phyloP scores from a whole-genome alignment of 2,888 invertebrate species.

The Melolontha melolontha region DNA sequence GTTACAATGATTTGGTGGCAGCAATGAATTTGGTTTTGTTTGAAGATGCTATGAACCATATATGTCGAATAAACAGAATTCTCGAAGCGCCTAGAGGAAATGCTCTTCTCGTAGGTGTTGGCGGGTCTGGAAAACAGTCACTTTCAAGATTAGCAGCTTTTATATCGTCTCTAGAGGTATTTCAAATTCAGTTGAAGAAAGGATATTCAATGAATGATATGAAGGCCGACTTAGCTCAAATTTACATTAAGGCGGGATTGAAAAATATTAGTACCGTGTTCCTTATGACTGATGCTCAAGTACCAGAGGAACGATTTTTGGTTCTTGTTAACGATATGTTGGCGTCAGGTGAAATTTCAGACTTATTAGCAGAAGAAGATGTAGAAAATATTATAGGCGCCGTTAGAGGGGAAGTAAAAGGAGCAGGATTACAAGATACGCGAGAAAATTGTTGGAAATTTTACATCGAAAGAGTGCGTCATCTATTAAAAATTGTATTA shows the following conservation, averaged over 20 bases:
- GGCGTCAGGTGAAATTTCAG: slow-evolving; percentile 94
- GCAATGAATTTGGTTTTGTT: slow-evolving; percentile 95
- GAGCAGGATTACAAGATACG: slow-evolving; percentile 84
- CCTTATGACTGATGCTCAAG: slow-evolving; percentile 94
- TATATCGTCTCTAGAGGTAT: slow-evolving; percentile 91
- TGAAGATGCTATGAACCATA: slow-evolving; percentile 94
- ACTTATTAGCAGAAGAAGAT: slow-evolving; percentile 91
- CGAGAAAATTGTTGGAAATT: slow-evolving; percentile 96
- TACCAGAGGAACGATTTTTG: slow-evolving; percentile 90
- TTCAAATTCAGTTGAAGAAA: slow-evolving; percentile 91
- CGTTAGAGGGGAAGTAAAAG: slow-evolving; percentile 83
- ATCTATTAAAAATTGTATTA: slow-evolving; percentile 80
- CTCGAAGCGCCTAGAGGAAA: slow-evolving; percentile 93
- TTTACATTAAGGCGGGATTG: slow-evolving; percentile 90
- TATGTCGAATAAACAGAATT: slow-evolving; percentile 93
- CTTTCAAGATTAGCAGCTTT: slow-evolving; percentile 89
- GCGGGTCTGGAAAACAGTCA: slow-evolving; percentile 95
- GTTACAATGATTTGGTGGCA: slow-evolving; percentile 89
- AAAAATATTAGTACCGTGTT: slow-evolving; percentile 86
- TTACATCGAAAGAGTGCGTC: slow-evolving; percentile 90
- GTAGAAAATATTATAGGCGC: slow-evolving; percentile 85
- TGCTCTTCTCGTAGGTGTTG: slow-evolving; percentile 92
- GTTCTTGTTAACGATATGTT: slow-evolving; percentile 94
- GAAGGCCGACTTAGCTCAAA: slow-evolving; percentile 76
- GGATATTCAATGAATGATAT: slow-evolving; percentile 87